phyloP scores from a whole-genome alignment of 1,140 invertebrate genomes.

The Dysdera silvatica region DNA sequence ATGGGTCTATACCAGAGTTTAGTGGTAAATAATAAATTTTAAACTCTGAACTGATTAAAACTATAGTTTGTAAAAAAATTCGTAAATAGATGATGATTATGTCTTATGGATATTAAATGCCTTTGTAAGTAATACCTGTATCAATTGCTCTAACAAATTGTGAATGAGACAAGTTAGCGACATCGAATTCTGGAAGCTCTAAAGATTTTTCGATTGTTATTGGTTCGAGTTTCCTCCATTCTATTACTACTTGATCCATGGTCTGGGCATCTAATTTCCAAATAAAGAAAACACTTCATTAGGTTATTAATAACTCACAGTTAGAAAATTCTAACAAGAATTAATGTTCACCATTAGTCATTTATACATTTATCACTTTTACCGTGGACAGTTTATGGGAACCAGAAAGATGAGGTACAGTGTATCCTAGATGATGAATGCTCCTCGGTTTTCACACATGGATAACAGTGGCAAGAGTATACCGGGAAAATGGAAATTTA shows the following conservation, averaged over 20 bases:
- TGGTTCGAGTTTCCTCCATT: conserved; percentile 24
- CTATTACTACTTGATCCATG: conserved; percentile 28
- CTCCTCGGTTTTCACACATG: no score
- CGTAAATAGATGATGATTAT: background rate
- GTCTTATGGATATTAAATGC: background rate
- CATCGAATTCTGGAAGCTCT: conserved; percentile 31
- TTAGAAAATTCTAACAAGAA: no score
- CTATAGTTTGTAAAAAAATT: background rate
- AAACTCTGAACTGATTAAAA: background rate
- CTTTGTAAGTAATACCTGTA: conserved; percentile 20
- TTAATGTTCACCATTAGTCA: no score
- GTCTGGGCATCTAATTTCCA: conserved; percentile 34
- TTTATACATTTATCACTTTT: no score
- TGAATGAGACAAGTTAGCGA: conserved; percentile 8
- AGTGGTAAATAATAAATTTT: background rate
- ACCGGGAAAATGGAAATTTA: no score
- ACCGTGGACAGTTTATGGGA: no score
- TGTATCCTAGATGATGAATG: no score
- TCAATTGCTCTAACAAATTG: conserved; percentile 30
- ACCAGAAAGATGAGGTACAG: no score
- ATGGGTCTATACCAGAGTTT: background rate
- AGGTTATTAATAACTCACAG: no score
- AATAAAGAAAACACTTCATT: no score
- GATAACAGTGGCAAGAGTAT: no score
- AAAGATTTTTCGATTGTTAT: conserved; percentile 31